Conservation (phyloP, 2,113 vertebrate species). For the Typhlomys cinereus region DNA sequence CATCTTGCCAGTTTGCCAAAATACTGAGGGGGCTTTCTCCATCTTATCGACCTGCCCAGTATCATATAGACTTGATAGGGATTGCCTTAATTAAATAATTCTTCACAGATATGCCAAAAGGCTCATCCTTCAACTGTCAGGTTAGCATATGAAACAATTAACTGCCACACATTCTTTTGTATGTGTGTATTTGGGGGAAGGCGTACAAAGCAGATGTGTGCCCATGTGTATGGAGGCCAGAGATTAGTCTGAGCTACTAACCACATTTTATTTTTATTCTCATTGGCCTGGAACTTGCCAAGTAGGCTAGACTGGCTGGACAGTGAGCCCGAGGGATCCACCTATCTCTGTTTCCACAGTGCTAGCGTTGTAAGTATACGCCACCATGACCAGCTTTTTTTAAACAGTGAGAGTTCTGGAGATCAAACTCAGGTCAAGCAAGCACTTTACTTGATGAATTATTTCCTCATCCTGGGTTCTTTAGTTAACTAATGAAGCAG, state of each 20-base stretch:
- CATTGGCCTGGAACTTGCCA: neutral
- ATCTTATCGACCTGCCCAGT: too few species aligned
- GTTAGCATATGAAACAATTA: too few species aligned
- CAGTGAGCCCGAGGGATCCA: neutral
- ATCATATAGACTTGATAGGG: too few species aligned
- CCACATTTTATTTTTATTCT: neutral
- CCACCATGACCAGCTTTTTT: neutral
- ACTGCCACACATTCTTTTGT: too few species aligned
- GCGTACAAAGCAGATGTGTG: neutral
- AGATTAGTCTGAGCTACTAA: neutral
- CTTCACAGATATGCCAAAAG: too few species aligned
- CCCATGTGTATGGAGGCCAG: neutral
- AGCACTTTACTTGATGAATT: neutral
- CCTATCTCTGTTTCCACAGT: neutral
- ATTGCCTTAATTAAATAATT: too few species aligned
- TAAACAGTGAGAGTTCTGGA: neutral
- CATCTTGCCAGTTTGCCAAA: too few species aligned
- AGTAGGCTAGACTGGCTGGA: neutral
- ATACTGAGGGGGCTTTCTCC: too few species aligned
- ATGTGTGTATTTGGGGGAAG: too few species aligned
- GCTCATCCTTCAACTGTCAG: too few species aligned
- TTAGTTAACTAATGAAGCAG: neutral
- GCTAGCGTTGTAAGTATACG: neutral
- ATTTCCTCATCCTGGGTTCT: neutral
- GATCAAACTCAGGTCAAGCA: neutral